Evolutionary conservation across 1,140 invertebrate species (phyloP), one percentile per base, ranked within the genome.

Genomic region (Hypothenemus hampei): DNA sequence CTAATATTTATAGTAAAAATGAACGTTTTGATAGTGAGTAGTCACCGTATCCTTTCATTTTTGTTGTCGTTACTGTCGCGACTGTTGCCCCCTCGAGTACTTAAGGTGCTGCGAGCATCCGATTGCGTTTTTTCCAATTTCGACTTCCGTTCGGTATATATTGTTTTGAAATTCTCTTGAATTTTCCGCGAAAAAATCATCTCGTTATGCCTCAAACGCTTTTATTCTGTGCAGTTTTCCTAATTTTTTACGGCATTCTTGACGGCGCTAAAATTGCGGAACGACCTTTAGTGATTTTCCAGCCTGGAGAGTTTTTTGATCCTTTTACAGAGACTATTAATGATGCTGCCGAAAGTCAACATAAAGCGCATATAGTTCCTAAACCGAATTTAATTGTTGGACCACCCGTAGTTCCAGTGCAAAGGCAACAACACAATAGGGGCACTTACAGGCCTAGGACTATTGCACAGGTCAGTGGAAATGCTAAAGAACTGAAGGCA

Each of bases 261-360:
- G 7, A n/a, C 8, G 3, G 26, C n/a, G 19, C 44, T 6, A 13
- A 33, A n/a, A 11, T 11, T 11, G 26, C 24, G 4, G 7, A 23
- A 39, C 4, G 10, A 24, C 22, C 47, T 13, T 49, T 43, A 5
- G 37, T 33, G 24, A 39, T 46, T 3, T 36, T 45, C 29, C 29
- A 45, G 29, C 51, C 40, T 11, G 51, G 41, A 4, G 51, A 54
- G 5, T 45, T 18, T 44, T 54, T 45, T 15, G 43, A 54, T 29
- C 51, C 51, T 10, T 54, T 54, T 59, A 63, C 48, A 62, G 63
- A 44, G 22, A n/a, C n/a, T n/a, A n/a, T n/a, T n/a, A 37, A 24
- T n/a, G 20, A 11, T 7, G 4, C 24, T 3, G 37, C 15, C n/a
- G 49, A 51, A 39, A 40, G 7, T 41, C 49, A 51, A 15, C 19